A percentile compares a stretch with the other conserved stretches of the same genome.
Evolutionary conservation across 2,888 invertebrate genomes (phyloP).

Genomic region (Brachylomia viminalis): DNA sequence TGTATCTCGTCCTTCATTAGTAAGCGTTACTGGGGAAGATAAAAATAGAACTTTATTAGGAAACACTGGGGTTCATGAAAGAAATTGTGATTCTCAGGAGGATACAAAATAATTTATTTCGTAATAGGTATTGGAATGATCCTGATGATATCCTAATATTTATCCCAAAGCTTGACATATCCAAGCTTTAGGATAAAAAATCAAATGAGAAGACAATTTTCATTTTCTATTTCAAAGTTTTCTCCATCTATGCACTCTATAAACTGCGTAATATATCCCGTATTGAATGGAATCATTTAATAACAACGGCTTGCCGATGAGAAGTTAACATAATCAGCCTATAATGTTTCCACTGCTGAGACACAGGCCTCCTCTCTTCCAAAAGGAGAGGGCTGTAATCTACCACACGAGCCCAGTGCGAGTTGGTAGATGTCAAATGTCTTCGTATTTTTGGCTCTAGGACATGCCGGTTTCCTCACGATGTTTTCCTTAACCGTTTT

Average conservation of each 20-base stretch:
- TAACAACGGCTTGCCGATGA: neutral
- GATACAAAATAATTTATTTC: neutral
- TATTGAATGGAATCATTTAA: neutral
- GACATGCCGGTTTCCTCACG: neutral
- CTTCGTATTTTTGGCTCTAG: too few relatives aligned
- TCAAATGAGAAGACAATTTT: neutral
- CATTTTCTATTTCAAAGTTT: neutral
- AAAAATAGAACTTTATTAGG: neutral
- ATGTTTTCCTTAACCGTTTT: neutral
- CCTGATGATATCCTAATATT: too few relatives aligned
- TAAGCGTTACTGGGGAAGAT: neutral
- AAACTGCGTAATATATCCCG: neutral
- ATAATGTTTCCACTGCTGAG: too few relatives aligned
- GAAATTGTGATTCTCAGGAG: neutral
- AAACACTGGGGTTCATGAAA: neutral
- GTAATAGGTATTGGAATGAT: too few relatives aligned
- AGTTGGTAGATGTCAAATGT: neutral
- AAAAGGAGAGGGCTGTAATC: neutral
- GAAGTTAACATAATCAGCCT: neutral
- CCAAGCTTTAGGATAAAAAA: neutral
- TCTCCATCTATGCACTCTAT: rapidly evolving
- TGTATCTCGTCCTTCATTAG: conserved; percentile 16
- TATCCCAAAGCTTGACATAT: too few relatives aligned
- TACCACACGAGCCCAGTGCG: neutral
- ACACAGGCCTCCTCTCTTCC: too few relatives aligned